Evolutionary conservation across 2,888 invertebrate species (phyloP).

Genomic region (Torymus tubicola): DNA sequence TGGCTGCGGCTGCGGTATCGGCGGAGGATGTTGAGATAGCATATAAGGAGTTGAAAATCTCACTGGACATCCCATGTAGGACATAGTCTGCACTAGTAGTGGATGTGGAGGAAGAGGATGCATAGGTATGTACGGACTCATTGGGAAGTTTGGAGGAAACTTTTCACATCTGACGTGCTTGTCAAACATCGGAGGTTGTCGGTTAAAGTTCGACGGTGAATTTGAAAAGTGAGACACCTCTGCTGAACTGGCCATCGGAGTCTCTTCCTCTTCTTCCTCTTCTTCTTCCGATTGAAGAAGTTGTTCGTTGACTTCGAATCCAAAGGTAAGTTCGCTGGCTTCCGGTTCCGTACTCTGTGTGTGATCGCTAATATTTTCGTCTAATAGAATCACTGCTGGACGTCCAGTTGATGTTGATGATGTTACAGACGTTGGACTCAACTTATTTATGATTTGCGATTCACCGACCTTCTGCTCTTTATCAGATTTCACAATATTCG

Average conservation of each 20-base stretch:
- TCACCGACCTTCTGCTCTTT: constrained; percentile 49
- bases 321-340: constrained; percentile 85
- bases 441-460: constrained; percentile 42
- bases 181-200: constrained; percentile 66
- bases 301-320: constrained; percentile 87
- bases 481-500: constrained; percentile 47
- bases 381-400: constrained; percentile 85
- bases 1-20: too few relatives aligned
- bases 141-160: constrained; percentile 64
- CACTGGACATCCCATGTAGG: constrained; percentile 67
- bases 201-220: constrained; percentile 66
- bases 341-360: constrained; percentile 70
- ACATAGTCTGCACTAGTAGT: constrained; percentile 68
- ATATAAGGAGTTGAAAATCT: constrained; percentile 66
- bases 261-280: constrained; percentile 63
- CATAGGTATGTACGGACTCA: constrained; percentile 64
- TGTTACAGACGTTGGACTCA: not conserved
- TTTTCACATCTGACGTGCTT: constrained; percentile 65
- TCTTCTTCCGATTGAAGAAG: constrained; percentile 78
- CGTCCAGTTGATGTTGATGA: constrained; percentile 74
- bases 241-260: constrained; percentile 60
- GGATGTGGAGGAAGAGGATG: constrained; percentile 63
- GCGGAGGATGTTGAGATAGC: constrained; percentile 62
- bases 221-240: constrained; percentile 63
- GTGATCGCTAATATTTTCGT: constrained; percentile 75